A percentile compares a stretch with the other conserved stretches of the same genome.
Conservation (phyloP, 2,797 vertebrate species). For the Corythornis leucogaster region DNA sequence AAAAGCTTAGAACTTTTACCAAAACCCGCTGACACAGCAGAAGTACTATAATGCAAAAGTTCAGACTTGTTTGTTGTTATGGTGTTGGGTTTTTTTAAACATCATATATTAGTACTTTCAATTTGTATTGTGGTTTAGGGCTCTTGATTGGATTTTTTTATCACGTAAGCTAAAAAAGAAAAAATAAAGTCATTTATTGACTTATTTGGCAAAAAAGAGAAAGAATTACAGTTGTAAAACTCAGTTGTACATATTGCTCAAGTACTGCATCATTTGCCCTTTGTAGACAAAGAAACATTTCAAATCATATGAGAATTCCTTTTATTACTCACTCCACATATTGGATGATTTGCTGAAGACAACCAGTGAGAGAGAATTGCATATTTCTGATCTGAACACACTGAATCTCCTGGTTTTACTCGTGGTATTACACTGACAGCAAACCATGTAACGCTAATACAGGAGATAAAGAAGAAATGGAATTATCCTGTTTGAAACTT, state of each 20-base stretch:
- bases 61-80: not conserved
- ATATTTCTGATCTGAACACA: not conserved
- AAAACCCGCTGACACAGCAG: not conserved
- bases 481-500: slow-evolving; percentile 32
- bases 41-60: not conserved
- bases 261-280: not conserved
- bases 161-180: not conserved
- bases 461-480: slow-evolving; percentile 5
- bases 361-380: rapidly evolving
- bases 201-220: not conserved
- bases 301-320: not conserved
- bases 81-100: not conserved
- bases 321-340: not conserved
- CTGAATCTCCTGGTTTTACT: not conserved
- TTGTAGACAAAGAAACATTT: not conserved
- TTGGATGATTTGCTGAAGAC: not conserved
- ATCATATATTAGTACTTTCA: not conserved
- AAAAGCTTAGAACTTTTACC: not conserved
- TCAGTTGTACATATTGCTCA: not conserved
- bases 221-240: not conserved
- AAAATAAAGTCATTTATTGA: not conserved
- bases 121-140: not conserved
- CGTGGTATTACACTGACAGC: not conserved
- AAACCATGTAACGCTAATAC: not conserved
- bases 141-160: not conserved